Conservation (phyloP, 30 jellyfish, hydroid and myxozoan genomes). For the Hydractinia echinata region DNA sequence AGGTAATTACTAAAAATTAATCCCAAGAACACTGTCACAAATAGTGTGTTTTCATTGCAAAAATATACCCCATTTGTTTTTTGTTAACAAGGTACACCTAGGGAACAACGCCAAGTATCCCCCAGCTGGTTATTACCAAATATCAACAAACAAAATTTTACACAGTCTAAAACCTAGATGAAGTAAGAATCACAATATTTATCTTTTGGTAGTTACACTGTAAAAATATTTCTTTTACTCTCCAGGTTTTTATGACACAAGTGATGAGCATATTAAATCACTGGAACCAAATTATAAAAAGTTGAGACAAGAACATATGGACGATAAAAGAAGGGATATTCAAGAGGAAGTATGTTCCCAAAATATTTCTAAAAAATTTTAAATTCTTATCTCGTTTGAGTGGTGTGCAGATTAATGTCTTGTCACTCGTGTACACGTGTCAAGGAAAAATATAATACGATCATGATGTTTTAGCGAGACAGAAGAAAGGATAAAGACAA, state of each 20-base stretch:
- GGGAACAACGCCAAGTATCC: no score
- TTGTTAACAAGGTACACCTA: no score
- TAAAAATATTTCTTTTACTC: neutral
- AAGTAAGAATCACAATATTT: neutral
- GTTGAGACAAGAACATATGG: conserved; percentile 89
- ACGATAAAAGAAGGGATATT: conserved; percentile 84
- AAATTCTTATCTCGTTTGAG: no score
- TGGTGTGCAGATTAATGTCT: no score
- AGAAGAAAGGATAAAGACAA: conserved; percentile 86
- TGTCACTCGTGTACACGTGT: no score
- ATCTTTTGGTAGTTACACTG: neutral
- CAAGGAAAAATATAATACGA: no score
- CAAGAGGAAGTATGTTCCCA: conserved; percentile 63
- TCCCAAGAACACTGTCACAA: no score
- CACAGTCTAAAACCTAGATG: neutral
- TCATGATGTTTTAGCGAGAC: conserved; percentile 47
- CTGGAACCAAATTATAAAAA: conserved; percentile 76
- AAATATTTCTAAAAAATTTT: no score
- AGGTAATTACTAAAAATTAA: no score
- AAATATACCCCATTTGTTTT: no score
- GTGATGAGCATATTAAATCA: conserved; percentile 70
- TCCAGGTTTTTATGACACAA: conserved; percentile 91
- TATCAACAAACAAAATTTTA: neutral
- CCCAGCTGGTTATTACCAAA: neutral
- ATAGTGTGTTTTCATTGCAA: no score